Conservation (phyloP, 1,140 invertebrate species). For the Plectrocnemia conspersa region DNA sequence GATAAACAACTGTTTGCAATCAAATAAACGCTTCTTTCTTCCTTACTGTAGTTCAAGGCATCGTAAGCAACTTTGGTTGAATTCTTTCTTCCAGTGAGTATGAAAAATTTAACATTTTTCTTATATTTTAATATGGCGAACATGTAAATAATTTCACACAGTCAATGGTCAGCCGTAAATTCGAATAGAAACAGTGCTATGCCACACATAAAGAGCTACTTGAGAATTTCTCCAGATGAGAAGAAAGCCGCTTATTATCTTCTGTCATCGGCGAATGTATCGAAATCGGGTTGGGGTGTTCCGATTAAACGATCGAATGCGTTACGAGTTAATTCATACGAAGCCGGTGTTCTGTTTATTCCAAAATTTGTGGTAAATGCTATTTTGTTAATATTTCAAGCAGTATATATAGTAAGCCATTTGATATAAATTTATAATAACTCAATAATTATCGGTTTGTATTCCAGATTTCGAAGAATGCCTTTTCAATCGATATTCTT, state of each 20-base stretch:
- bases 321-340: slow-evolving; percentile 80
- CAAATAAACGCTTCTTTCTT: slow-evolving; percentile 82
- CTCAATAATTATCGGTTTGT: background rate
- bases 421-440: background rate
- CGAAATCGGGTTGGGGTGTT: slow-evolving; percentile 96
- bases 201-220: slow-evolving; percentile 93
- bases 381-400: background rate
- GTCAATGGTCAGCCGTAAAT: slow-evolving; percentile 76
- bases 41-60: slow-evolving; percentile 77
- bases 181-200: slow-evolving; percentile 69
- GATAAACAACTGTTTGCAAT: slow-evolving; percentile 71
- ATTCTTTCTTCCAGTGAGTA: slow-evolving; percentile 70
- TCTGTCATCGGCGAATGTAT: slow-evolving; percentile 89
- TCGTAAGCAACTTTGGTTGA: slow-evolving; percentile 82
- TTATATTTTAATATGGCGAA: no score
- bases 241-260: slow-evolving; percentile 70
- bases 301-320: slow-evolving; percentile 63
- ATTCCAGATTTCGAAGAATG: slow-evolving; percentile 43
- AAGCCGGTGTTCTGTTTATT: slow-evolving; percentile 85
- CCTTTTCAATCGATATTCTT: slow-evolving; percentile 38
- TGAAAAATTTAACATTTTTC: no score
- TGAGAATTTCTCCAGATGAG: slow-evolving; percentile 65
- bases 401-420: background rate
- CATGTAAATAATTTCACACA: no score
- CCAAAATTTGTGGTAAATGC: slow-evolving; percentile 75